Conservation (phyloP, 2,113 vertebrate genomes). For the Beaufortia kweichowensis region DNA sequence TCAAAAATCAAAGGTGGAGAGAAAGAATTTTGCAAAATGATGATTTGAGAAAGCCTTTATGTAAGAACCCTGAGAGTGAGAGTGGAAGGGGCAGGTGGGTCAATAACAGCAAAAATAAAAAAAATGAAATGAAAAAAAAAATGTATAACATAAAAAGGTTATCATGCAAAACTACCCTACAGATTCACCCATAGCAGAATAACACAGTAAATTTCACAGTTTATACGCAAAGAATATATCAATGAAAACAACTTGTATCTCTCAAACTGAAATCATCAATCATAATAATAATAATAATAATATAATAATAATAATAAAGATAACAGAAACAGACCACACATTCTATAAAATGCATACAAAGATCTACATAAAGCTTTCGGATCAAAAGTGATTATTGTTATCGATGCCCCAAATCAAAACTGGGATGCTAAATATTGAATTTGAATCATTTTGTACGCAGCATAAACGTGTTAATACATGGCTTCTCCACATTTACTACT, state of each 20-base stretch:
- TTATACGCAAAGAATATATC: conserved; percentile 80
- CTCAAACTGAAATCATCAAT: conserved; percentile 76
- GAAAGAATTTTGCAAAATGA: conserved; percentile 68
- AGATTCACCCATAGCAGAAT: conserved; percentile 89
- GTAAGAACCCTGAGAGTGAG: conserved; percentile 96
- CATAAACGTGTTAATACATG: conserved; percentile 81
- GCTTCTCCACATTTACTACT: conserved; percentile 81
- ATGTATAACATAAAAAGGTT: conserved; percentile 83
- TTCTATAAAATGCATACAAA: conserved; percentile 77
- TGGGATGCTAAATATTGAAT: conserved; percentile 58
- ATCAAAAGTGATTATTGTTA: conserved; percentile 89
- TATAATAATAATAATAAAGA: conserved; percentile 48
- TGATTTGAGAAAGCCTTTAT: conserved; percentile 77
- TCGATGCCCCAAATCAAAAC: conserved; percentile 69
- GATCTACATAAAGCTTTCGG: conserved; percentile 92
- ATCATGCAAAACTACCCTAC: conserved; percentile 94
- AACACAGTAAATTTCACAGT: conserved; percentile 96
- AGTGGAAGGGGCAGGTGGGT: conserved; percentile 73
- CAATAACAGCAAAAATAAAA: conserved; percentile 67
- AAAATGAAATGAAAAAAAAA: conserved; percentile 71
- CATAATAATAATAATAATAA: conserved; percentile 39
- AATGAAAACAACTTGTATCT: conserved; percentile 71
- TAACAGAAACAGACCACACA: conserved; percentile 77
- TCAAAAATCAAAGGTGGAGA: conserved; percentile 68
- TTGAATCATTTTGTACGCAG: conserved; percentile 71